Percentiles rank a stretch among this genome's conserved stretches.
Evolutionary conservation across 1,140 invertebrate genomes (phyloP).

Genomic region (Drosophila pseudoobscura): DNA sequence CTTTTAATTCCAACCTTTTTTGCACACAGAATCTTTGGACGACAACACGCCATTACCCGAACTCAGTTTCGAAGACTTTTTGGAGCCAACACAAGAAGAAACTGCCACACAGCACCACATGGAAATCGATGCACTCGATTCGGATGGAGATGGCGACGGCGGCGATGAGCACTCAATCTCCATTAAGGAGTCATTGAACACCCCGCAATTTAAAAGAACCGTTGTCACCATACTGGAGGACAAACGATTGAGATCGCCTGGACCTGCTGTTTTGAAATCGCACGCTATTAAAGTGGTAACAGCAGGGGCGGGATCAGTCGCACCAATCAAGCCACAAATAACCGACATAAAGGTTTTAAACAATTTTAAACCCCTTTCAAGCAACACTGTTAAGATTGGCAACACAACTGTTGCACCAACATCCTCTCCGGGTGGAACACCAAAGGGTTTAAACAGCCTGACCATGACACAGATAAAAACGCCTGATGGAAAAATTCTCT

Average conservation of each 20-base stretch:
- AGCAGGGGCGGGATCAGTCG: constrained; percentile 14
- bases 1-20: neutral
- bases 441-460: constrained; percentile 24
- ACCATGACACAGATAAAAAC: constrained; percentile 61
- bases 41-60: constrained; percentile 68
- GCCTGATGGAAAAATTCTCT: constrained; percentile 57
- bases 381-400: constrained; percentile 47
- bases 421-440: neutral
- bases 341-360: constrained; percentile 62
- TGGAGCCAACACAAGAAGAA: constrained; percentile 60
- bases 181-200: constrained; percentile 64
- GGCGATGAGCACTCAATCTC: constrained; percentile 8
- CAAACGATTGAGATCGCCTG: constrained; percentile 30
- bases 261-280: constrained; percentile 41
- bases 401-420: constrained; percentile 30
- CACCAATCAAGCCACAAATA: constrained; percentile 20
- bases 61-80: constrained; percentile 69
- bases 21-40: constrained; percentile 55
- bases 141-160: constrained; percentile 24
- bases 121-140: constrained; percentile 28
- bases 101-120: constrained; percentile 38
- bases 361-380: constrained; percentile 45
- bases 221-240: constrained; percentile 56
- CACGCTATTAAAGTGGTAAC: constrained; percentile 51
- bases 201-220: constrained; percentile 65